Base-by-base conservation (phyloP, 2,113 vertebrate species). In the Zapornia atra region DNA sequence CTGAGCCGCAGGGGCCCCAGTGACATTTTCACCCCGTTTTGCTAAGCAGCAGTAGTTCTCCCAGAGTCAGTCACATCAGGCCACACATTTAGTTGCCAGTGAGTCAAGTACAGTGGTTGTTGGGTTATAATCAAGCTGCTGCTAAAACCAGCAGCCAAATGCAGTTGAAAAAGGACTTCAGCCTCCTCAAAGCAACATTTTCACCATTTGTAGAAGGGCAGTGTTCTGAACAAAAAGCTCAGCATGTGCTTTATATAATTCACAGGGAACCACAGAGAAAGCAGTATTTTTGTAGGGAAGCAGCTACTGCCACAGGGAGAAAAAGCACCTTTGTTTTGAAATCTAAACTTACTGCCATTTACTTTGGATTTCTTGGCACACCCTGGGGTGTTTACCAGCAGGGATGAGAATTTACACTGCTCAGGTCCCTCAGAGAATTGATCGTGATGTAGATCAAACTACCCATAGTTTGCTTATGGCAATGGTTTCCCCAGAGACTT, bases 41-140 rank as follows among this genome's bases (percentile, higher is more conserved):
- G 16, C 68, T 64, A 38, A 69, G 83, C 3, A 61, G 31, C 28
- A 59, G 25, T 56, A 29, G 13, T 3, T 28, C 9, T 88, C 48
- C 76, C 65, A 0, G 28, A 66, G 18, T 6, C 0, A 0, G n/a
- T 69, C 46, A 12, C 54, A 18, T 0, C 3, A 1, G n/a, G 44
- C 57, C n/a, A 53, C n/a, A 26, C 1, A 0, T 77, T 73, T 22
- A 78, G 36, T 3, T 59, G 50, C 18, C 2, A 3, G 19, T 26
- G 56, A 83, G 50, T 82, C n/a, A 40, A 83, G 21, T 22, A 28
- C 12, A 26, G 69, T 6, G 59, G 18, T 34, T 78, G 33, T 64
- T 3, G 1, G 42, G 31, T 82, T 68, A 48, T n/a, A 72, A 36
- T n/a, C 38, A 68, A 54, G 29, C 31, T 80, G 56, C 14, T 61